Evolutionary conservation across 2,113 vertebrate genomes (phyloP), one percentile per base, ranked within the genome.

Genomic region (Sturnus vulgaris): DNA sequence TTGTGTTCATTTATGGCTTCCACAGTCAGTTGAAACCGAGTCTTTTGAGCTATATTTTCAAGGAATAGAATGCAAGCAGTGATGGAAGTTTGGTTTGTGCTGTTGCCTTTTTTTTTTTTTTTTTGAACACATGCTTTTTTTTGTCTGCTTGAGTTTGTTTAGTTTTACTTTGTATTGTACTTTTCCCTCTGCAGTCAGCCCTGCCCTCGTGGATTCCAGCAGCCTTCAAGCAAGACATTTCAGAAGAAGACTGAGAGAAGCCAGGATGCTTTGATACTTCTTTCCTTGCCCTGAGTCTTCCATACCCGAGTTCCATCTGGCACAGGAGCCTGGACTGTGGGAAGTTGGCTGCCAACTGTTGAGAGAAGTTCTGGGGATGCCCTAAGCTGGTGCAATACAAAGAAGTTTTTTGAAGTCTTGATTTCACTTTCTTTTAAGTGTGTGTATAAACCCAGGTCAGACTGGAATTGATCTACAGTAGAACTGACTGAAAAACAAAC

Each of bases 341-440:
- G 91, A 98, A 94, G 90, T 37, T 69, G 19, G 88, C 94, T 78
- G 83, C 90, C 96, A 96, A 85, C 94, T 64, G 84, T 88, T 95
- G 90, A 96, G 89, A 95, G 93, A 98, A 97, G 93, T 96, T 96
- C 96, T 70, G 86, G 97, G 96, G 96, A 97, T 94, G 96, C 95
- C 96, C 97, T 97, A 94, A 97, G 94, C 92, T 95, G 97, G 97
- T 98, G 98, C 97, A 98, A 98, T 98, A 97, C 96, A 97, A 98
- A 98, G 97, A 98, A 96, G 63, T 91, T 96, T 97, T 93, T 77
- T 78, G 86, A 95, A 94, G 82, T 93, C 94, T 95, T 95, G 96
- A 93, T 96, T 97, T 94, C 88, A 84, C 95, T 97, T 97, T 96
- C 96, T 93, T 96, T 97, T 95, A 95, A 95, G 80, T 27, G 21